Evolutionary conservation across 2,797 vertebrate genomes (phyloP), one percentile per base, ranked within the genome.

Genomic region (Galagoides demidoff): DNA sequence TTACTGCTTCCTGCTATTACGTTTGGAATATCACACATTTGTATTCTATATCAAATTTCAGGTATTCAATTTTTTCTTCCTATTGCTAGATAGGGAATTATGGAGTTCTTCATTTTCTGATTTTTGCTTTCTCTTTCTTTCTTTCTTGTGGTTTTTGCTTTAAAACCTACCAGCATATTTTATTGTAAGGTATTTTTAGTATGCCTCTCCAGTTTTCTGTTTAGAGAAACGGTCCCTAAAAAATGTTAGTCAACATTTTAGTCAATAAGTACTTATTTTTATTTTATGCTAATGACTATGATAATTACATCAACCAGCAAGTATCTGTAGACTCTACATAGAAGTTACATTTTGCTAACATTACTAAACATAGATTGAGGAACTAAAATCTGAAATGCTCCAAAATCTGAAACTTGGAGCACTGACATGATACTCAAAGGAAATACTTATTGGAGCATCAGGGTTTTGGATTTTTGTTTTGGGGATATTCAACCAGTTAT

Each of bases 231-330:
- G 52, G 34, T 79, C 73, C 85, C 77, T 77, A 29, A 94, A 96
- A 96, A 90, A 89, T 74, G 52, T 84, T 91, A 74, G 29, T 94
- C 55, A 85, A 34, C 73, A 86, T 97, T 96, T 94, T 95, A 95
- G 31, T 63, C 92, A 78, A 81, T 95, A 92, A 78, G 95, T 91
- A 85, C 86, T 93, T 94, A 63, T 85, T 96, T 96, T 87, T 90
- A 92, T 76, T 85, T 88, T 55, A 57, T 93, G 39, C 63, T 92
- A 83, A 92, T 90, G 82, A 85, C 39, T 92, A 73, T 74, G 79
- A 81, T 92, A 87, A 49, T 70, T 82, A 19, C 93, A n/a, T 74
- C 81, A 91, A 66, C 10, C 61, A 85, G 39, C 34, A 92, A 78
- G n/a, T 78, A 39, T 66, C 89, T 57, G 43, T 66, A 78, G 84